Evolutionary conservation across 1,140 invertebrate genomes (phyloP), one percentile per base, ranked within the genome.

Genomic region (Cotesia chilonis): DNA sequence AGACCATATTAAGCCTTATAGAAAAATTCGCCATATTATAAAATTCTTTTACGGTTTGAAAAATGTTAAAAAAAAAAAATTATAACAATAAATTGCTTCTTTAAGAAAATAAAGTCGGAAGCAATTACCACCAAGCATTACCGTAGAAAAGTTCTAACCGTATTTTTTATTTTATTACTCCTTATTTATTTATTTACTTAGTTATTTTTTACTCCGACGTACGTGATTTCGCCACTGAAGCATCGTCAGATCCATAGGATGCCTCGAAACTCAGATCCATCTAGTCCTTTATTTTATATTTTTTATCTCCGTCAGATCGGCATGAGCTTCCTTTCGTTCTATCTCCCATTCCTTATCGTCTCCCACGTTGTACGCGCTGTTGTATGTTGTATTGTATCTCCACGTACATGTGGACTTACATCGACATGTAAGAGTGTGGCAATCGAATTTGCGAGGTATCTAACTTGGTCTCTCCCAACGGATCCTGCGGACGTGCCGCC

Each of bases 121-220:
- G 74, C 80, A 80, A 80, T 83, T 82, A 82, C 79, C 68, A 67
- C 72, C 35, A 74, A 76, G 75, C 78, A 80, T 75, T 72, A 76
- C 41, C 41, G 41, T 10, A 41, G 41, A 38, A 37, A 70, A 76
- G 75, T 74, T 79, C 20, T 59, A 70, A 14, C 52, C 65, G 28
- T 75, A 70, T 74, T 79, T 74, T 72, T n/a, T 12, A 52, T 54
- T 59, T 63, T 70, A 51, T 57, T 71, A 6, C 47, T n/a, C 4
- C 36, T 20, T 55, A 47, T 28, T 65, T 41, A 41, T 59, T 71
- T 71, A 36, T 71, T 71, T 41, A 4, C 54, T n/a, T 69, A 57
- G 4, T n/a, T 63, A 63, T 28, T 63, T 37, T 47, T 47, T 64
- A 10, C 35, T 4, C 14, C 28, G 38, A 2, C 4, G 57, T 59